Evolutionary conservation across 2,797 vertebrate species (phyloP), one percentile per base, ranked within the genome.

Genomic region (Prionace glauca): DNA sequence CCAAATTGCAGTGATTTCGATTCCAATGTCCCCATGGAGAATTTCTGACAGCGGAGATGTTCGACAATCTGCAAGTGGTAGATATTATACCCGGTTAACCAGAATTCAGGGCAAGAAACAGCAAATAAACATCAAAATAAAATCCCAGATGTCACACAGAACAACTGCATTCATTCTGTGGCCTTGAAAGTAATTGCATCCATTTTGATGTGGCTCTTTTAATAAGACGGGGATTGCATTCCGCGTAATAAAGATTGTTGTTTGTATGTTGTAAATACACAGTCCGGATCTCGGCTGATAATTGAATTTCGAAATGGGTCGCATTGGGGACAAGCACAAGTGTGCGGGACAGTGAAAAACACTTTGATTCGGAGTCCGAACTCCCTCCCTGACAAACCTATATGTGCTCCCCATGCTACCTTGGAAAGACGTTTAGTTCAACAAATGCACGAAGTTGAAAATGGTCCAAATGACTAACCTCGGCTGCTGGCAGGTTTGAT

Each of bases 361-460:
- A 41, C 18, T 26, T 94, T 71, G 67, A 11, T 41, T 32, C 29
- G 10, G 11, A 60, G 16, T 9, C 18, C 14, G 50, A 14, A 22
- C 45, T 32, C 71, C 12, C 45, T 32, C 71, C 24, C 41, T 26
- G 14, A 60, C 14, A 95, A 95, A 56, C 72, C 93, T 74, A 20
- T 29, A 56, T 18, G 24, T 94, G 41, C 16, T 22, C 67, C 50
- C 12, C 93, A 60, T n/a, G 4, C 45, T 77, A 60, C 41, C 8
- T 94, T 72, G 41, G 41, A 74, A 24, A 95, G 56, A 74, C 26
- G 16, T 95, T 92, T 36, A 69, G 71, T 95, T 95, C 93, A 95
- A n/a, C 93, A 95, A 95, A 95, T 95, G 93, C 72, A 95, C 4
- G 69, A 95, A 77, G 22, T 50, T 95, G 93, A 74, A 74, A 29